Conservation (phyloP, 2,797 vertebrate species). For the Propithecus deckenii region DNA sequence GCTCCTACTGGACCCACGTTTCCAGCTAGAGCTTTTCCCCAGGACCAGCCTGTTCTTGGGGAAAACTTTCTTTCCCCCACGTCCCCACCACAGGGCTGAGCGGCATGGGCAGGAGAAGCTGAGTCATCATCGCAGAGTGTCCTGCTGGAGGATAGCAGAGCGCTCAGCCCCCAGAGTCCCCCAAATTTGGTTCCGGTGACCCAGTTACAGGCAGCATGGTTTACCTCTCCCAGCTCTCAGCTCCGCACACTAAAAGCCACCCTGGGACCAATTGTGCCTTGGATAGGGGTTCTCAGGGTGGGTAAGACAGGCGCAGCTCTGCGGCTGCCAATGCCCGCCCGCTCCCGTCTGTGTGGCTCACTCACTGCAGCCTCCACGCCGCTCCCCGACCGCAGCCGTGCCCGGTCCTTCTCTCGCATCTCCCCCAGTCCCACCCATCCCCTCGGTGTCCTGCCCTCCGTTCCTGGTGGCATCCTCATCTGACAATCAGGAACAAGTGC, state of each 20-base stretch:
- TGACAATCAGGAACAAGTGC: neutral
- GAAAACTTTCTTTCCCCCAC: neutral
- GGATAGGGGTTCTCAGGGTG: neutral
- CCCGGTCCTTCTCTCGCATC: neutral
- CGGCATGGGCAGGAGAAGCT: neutral
- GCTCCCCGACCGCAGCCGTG: neutral
- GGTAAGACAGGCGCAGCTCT: neutral
- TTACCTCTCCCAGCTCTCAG: neutral
- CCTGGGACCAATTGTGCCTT: constrained; percentile 5
- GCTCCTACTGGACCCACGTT: rapidly evolving
- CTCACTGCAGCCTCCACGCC: no score
- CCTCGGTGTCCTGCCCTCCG: neutral
- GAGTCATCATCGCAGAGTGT: neutral
- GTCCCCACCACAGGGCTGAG: neutral
- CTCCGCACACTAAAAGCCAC: neutral
- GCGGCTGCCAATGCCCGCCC: neutral
- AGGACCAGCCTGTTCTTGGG: neutral
- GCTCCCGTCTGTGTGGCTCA: neutral
- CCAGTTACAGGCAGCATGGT: constrained; percentile 1
- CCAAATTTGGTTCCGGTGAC: neutral
- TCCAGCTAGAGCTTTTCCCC: neutral
- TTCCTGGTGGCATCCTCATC: neutral
- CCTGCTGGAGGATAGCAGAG: neutral
- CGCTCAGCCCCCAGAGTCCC: neutral
- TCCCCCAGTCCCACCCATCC: no score